Percentiles rank a stretch among this genome's conserved stretches.
Conservation (phyloP, 1,140 invertebrate genomes). For the Lethrus apterus region DNA sequence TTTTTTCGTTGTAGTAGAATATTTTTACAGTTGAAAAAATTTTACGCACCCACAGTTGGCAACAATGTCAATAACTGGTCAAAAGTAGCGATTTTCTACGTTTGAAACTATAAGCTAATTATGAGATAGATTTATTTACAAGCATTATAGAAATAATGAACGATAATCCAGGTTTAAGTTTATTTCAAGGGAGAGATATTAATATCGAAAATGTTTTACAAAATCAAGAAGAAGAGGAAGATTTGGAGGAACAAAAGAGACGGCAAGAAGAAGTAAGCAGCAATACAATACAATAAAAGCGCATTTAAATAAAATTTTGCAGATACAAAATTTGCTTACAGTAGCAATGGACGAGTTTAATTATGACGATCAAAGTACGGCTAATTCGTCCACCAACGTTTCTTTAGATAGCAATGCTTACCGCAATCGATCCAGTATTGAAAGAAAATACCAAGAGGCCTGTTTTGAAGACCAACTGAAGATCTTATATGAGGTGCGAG, state of each 20-base stretch:
- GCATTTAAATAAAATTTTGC: slow-evolving; percentile 17
- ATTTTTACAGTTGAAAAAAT: too few relatives aligned
- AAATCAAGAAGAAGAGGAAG: slow-evolving; percentile 37
- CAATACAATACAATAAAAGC: too few relatives aligned
- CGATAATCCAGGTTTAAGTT: slow-evolving; percentile 8
- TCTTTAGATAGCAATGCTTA: slow-evolving; percentile 7
- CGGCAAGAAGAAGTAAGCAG: slow-evolving; percentile 33
- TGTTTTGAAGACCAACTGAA: slow-evolving; percentile 36
- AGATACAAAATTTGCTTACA: slow-evolving; percentile 34
- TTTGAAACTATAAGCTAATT: too few relatives aligned
- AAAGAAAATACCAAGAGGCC: slow-evolving; percentile 30
- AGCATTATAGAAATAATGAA: slow-evolving; percentile 1
- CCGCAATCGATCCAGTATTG: slow-evolving; percentile 5
- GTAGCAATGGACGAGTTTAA: slow-evolving; percentile 35
- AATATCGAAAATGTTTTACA: slow-evolving; percentile 14
- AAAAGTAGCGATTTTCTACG: too few relatives aligned
- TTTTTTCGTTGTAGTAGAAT: too few relatives aligned
- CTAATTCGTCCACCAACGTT: slow-evolving; percentile 31
- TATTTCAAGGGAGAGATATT: slow-evolving; percentile 4
- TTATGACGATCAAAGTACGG: slow-evolving; percentile 36
- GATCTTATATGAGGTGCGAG: slow-evolving; percentile 37
- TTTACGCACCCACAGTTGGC: too few relatives aligned
- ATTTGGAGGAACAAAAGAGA: slow-evolving; percentile 34
- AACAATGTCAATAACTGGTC: too few relatives aligned
- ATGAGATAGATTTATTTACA: too few relatives aligned